Evolutionary conservation across 1,140 invertebrate species (phyloP), one percentile per base, ranked within the genome.

Genomic region (Calephelis nemesis): DNA sequence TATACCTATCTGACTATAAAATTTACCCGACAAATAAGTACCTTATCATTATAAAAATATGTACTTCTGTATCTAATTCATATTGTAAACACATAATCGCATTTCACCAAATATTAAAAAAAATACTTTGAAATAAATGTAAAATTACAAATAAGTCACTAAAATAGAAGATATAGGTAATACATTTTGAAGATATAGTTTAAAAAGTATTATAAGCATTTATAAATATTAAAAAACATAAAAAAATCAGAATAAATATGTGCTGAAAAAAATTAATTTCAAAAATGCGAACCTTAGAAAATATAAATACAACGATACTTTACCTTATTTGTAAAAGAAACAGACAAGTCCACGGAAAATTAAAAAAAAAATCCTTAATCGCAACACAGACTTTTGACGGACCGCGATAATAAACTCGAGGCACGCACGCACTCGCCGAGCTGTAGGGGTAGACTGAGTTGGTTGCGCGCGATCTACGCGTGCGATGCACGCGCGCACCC

Each of bases 401-500:
- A 65, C 12, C 63, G 63, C 63, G 63, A 50, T 11, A 58, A 15
- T 11, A 30, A 11, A 58, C 69, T 69, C 40, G 67, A 65, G 50
- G 66, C 8, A 65, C 76, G 71, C 72, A 69, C 74, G 64, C 60
- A 62, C 62, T 10, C 10, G 7, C 15, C 65, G 62, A 65, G 47
- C 58, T 71, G 68, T 65, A 54, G 63, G 52, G 63, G 48, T 62
- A 58, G 49, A 70, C 72, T 71, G 63, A 68, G 62, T 60, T 62
- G 19, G 58, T n/a, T 30, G 11, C 54, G 62, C 67, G 69, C 68
- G 67, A 58, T 68, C 67, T 48, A 58, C 64, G 58, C 54, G 19
- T 58, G 54, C 65, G 64, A 72, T 73, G 77, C 74, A 72, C 73
- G 64, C 52, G 73, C 76, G 74, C 76, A 73, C 19, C 52, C 52